These are phyloP conservation scores for Amaurobius ferox DNA, from an alignment of 2,888 invertebrate genomes.

Conservation along the genomic window DNA sequence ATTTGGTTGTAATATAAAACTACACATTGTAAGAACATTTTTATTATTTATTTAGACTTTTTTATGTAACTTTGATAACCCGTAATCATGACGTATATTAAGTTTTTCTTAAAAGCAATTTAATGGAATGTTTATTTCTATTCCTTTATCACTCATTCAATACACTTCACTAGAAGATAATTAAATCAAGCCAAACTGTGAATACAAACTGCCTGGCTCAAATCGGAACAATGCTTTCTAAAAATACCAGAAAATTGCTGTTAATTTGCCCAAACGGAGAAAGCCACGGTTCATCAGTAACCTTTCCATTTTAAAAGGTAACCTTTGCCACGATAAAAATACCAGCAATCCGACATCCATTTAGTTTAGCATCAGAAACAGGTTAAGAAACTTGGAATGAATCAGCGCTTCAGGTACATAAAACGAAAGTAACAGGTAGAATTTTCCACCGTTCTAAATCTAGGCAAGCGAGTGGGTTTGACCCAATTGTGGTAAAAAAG, in stretches of 20 bases:
- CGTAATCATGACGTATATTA: no score
- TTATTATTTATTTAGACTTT: no score
- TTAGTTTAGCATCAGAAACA: background rate
- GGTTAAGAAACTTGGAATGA: constrained; percentile 23
- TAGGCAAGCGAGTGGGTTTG: constrained; percentile 15
- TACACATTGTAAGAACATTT: no score
- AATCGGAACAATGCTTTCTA: background rate
- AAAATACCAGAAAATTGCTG: constrained; percentile 3
- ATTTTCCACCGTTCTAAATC: constrained; percentile 21
- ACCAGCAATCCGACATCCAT: background rate
- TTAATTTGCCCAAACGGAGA: constrained; percentile 8
- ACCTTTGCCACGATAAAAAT: background rate
- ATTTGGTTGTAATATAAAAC: no score
- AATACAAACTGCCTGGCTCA: background rate
- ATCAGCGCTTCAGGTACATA: constrained; percentile 2
- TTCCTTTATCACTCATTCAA: no score
- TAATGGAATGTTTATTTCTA: no score
- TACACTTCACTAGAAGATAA: no score
- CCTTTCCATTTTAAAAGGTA: constrained; percentile 20
- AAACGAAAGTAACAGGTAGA: constrained; percentile 20
- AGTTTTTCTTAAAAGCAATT: no score
- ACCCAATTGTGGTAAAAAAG: background rate
- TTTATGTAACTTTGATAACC: no score
- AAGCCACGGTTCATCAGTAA: background rate
- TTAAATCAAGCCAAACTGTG: no score